Base-by-base conservation (phyloP, 2,113 vertebrate species). In the Siphamia tubifer region DNA sequence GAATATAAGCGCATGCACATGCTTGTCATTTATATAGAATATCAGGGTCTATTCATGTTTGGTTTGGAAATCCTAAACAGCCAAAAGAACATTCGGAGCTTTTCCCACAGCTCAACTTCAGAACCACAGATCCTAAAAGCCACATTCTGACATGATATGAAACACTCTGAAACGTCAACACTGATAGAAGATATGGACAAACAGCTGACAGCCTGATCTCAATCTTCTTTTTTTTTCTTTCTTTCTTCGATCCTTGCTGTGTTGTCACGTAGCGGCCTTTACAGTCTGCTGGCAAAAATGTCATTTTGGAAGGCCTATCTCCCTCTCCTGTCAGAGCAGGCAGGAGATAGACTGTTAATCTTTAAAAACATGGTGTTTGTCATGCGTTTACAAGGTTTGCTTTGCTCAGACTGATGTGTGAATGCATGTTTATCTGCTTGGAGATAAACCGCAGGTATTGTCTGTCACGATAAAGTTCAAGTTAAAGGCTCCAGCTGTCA, bases 261-360 rank as follows among this genome's bases (percentile, higher is more conserved):
- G 71, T 56, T 87, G 91, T 92, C 91, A 90, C 91, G 89, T 83
- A 92, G 87, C 48, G 49, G 69, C 36, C 54, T 81, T 86, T 81
- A 84, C 84, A 86, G 89, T 92, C 91, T 88, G 58, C 81, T 89
- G 90, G 76, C 83, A 91, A 89, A 88, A 85, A 89, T 87, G 83
- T 56, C 47, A 74, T 80, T 81, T 76, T 28, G 31, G 75, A 81
- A 54, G 48, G 13, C 4, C 17, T 77, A 70, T 82, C 77, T 58
- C 4, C 47, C 15, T 17, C 60, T 80, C 76, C 62, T 82, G 87
- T 87, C 86, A 86, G 66, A 74, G 83, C 83, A 84, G 60, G 83
- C 43, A 64, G 42, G 34, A 77, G 84, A 87, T 86, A 78, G 55
- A 7, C 32, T 13, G 25, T 63, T 74, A 62, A 91, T 86, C 80